A percentile compares a stretch with the other conserved stretches of the same genome.
These are phyloP conservation scores for Cataglyphis rosenhaueri DNA, from an alignment of 2,888 invertebrate species.

Conservation along the genomic window DNA sequence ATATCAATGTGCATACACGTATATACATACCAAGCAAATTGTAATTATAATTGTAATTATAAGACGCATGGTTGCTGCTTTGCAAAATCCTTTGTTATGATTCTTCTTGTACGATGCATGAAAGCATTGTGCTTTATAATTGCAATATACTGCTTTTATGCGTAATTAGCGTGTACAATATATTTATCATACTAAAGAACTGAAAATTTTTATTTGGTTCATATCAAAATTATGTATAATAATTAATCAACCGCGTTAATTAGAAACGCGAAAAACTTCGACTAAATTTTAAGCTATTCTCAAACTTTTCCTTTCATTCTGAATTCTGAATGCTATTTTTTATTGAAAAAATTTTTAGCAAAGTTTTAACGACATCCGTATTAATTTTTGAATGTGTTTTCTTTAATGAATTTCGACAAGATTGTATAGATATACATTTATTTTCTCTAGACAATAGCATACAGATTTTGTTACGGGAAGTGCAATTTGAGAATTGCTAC, in stretches of 20 bases:
- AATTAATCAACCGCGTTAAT: slow-evolving; percentile 9
- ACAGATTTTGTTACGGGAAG: not conserved
- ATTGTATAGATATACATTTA: not conserved
- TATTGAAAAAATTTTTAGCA: not conserved
- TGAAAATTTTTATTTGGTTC: not conserved
- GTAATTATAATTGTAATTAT: slow-evolving; percentile 34
- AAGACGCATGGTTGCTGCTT: not conserved
- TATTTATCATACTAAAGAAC: not conserved
- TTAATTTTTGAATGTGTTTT: not conserved
- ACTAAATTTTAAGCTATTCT: not conserved
- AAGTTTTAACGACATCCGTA: too few relatives aligned
- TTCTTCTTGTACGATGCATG: slow-evolving; percentile 3
- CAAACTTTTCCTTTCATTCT: not conserved
- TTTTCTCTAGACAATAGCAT: not conserved
- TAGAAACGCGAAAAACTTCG: not conserved
- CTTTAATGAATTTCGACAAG: not conserved
- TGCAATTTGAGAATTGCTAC: not conserved
- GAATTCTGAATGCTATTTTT: not conserved
- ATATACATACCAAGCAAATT: not conserved
- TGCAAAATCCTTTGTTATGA: slow-evolving; percentile 3
- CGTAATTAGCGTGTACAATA: not conserved
- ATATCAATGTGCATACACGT: not conserved
- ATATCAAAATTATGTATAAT: not conserved
- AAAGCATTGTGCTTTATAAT: not conserved
- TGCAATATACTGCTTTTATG: not conserved